Evolutionary conservation across 2,888 invertebrate genomes (phyloP).

Genomic region (Pachydiplax longipennis): DNA sequence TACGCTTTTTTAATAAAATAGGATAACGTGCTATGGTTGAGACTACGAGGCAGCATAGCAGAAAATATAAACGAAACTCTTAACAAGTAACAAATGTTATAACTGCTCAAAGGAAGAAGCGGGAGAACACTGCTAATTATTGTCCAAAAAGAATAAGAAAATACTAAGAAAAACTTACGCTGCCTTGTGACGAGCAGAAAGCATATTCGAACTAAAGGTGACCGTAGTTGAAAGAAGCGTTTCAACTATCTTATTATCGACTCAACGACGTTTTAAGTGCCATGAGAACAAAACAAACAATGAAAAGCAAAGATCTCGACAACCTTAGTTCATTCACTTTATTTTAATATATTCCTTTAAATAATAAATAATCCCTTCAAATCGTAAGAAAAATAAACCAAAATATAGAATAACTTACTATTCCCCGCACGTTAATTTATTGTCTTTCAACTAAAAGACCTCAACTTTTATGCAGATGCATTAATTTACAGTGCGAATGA

Average conservation of each 20-base stretch:
- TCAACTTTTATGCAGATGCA: not conserved
- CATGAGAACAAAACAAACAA: not conserved
- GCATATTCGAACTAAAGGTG: not conserved
- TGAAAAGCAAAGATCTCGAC: constrained; percentile 1
- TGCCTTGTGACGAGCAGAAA: not conserved
- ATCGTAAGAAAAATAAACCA: not conserved
- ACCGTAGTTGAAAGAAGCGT: not conserved
- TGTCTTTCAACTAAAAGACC: not conserved
- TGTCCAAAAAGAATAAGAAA: not conserved
- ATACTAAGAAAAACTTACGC: not conserved
- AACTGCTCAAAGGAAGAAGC: not conserved
- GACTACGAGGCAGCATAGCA: not conserved
- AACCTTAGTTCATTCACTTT: not conserved
- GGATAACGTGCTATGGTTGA: not conserved
- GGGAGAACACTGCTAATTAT: no score
- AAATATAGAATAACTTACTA: not conserved
- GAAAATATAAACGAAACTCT: no score
- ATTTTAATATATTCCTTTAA: not conserved
- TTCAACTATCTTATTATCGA: not conserved
- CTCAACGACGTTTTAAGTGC: constrained; percentile 14
- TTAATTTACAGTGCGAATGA: not conserved
- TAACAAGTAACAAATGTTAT: constrained; percentile 3
- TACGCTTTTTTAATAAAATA: constrained; percentile 14
- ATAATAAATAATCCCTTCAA: not conserved
- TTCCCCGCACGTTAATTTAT: not conserved